Evolutionary conservation across 2,888 invertebrate genomes (phyloP).

Genomic region (Ectropis crepuscularia): DNA sequence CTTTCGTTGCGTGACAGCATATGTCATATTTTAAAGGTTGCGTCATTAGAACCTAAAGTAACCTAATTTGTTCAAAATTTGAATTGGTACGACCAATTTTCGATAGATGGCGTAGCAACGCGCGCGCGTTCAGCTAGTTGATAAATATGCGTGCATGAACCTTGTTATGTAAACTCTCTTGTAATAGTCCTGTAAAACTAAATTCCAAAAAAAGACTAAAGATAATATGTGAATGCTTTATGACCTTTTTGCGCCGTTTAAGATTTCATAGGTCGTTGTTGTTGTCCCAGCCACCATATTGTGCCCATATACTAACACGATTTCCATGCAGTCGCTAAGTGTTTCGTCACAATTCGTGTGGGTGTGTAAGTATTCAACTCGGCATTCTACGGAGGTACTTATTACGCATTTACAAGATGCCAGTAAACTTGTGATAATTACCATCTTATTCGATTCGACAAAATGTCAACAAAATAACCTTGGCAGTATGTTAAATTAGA

Average conservation of each 20-base stretch:
- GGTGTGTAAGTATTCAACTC: conserved; percentile 49
- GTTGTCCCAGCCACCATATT: conserved; percentile 5
- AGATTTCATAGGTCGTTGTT: conserved; percentile 23
- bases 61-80: too few species aligned
- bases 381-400: conserved; percentile 32
- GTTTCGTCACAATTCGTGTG: conserved; percentile 58
- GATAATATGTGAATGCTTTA: conserved; percentile 41
- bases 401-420: conserved; percentile 56
- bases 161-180: too few species aligned
- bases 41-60: too few species aligned
- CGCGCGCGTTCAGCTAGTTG: too few species aligned
- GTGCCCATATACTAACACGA: conserved; percentile 36
- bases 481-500: conserved; percentile 50
- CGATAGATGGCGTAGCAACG: too few species aligned
- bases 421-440: conserved; percentile 67
- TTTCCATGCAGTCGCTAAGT: conserved; percentile 48
- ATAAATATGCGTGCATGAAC: conserved; percentile 4
- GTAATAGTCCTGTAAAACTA: too few species aligned
- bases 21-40: too few species aligned
- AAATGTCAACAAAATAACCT: conserved; percentile 60
- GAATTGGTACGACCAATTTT: too few species aligned
- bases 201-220: conserved; percentile 29
- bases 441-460: conserved; percentile 46
- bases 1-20: too few species aligned
- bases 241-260: conserved; percentile 14